Percentiles rank a stretch among this genome's conserved stretches.
Evolutionary conservation across 2,888 invertebrate genomes (phyloP).

Genomic region (Drosophila testacea): DNA sequence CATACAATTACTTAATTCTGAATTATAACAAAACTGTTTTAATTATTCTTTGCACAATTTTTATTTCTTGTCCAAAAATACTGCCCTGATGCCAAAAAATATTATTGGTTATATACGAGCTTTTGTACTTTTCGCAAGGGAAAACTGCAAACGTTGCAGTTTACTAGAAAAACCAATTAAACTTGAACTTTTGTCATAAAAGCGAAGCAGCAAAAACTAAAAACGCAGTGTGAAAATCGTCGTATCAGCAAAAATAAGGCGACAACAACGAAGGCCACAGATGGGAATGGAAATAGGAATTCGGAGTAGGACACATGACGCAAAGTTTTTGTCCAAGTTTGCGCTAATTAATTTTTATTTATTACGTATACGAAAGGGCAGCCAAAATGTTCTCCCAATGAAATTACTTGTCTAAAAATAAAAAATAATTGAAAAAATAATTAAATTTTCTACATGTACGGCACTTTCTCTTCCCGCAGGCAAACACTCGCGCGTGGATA

Average conservation of each 20-base stretch:
- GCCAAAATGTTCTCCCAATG: slow-evolving; percentile 56
- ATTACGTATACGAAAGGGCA: slow-evolving; percentile 60
- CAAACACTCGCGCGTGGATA: slow-evolving; percentile 83
- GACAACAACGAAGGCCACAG: slow-evolving; percentile 31
- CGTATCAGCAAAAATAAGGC: slow-evolving; percentile 68
- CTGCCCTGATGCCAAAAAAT: slow-evolving; percentile 15
- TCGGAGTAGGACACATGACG: slow-evolving; percentile 39
- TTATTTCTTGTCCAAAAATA: not conserved
- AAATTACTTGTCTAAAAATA: slow-evolving; percentile 48
- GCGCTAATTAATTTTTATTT: slow-evolving; percentile 79
- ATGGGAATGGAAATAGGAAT: slow-evolving; percentile 7
- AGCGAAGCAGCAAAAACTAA: slow-evolving; percentile 39
- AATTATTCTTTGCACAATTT: not conserved
- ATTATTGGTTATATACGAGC: slow-evolving; percentile 33
- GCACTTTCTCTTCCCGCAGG: slow-evolving; percentile 72
- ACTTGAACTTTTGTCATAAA: slow-evolving; percentile 78
- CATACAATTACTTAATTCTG: too few species aligned
- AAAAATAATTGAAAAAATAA: slow-evolving; percentile 39
- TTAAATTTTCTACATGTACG: slow-evolving; percentile 61
- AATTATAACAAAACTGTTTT: too few species aligned
- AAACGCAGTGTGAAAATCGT: slow-evolving; percentile 57
- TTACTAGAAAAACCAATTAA: slow-evolving; percentile 71
- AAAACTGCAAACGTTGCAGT: slow-evolving; percentile 67
- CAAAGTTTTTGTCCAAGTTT: slow-evolving; percentile 56
- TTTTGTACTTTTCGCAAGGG: slow-evolving; percentile 36